phyloP scores from a whole-genome alignment of 2,113 vertebrate species.

The Solea solea region DNA sequence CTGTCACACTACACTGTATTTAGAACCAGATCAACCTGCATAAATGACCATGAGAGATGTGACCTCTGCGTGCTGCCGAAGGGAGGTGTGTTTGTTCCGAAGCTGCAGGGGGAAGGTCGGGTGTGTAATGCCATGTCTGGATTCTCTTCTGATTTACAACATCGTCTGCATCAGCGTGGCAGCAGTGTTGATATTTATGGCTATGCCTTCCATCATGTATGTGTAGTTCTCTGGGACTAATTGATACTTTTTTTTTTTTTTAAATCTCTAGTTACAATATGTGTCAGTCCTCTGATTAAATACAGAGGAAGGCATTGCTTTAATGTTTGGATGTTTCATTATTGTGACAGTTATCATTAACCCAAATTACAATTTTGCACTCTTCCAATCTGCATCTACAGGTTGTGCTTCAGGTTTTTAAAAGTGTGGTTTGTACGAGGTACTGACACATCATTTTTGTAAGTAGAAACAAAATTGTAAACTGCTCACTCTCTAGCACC shows the following conservation, averaged over 20 bases:
- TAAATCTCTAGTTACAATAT: no score
- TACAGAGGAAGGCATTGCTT: no score
- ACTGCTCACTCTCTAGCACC: no score
- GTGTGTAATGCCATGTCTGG: slow-evolving; percentile 14
- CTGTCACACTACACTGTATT: not conserved
- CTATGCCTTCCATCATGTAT: not conserved
- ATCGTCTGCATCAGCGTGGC: not conserved
- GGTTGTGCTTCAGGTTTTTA: no score
- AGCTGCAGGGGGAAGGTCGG: not conserved
- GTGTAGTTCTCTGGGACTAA: not conserved
- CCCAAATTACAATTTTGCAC: no score
- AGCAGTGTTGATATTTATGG: not conserved
- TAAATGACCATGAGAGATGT: slow-evolving; percentile 10
- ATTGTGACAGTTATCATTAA: no score
- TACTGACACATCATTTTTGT: no score
- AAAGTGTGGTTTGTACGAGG: no score
- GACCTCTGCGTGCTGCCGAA: slow-evolving; percentile 22
- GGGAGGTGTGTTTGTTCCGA: slow-evolving; percentile 3
- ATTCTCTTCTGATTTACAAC: slow-evolving; percentile 1
- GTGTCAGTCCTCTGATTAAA: no score
- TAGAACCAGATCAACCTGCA: not conserved
- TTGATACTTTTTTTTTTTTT: not conserved
- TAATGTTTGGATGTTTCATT: no score
- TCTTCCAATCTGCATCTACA: no score
- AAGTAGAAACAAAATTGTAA: no score